Conservation (phyloP, 2,888 invertebrate genomes). For the Dromius quadrimaculatus region DNA sequence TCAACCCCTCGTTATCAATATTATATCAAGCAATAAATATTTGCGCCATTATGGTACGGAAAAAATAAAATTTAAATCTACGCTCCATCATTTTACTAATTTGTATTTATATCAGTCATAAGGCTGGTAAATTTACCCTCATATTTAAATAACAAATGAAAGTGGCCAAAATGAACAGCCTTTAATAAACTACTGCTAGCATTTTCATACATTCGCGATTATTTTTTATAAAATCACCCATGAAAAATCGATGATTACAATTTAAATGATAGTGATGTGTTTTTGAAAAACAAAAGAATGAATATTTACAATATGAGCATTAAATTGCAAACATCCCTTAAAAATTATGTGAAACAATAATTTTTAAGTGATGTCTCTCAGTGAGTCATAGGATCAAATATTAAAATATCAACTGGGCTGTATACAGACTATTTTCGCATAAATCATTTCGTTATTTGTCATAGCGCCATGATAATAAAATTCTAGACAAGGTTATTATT, state of each 20-base stretch:
- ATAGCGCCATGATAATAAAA: slow-evolving; percentile 38
- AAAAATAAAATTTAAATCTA: slow-evolving; percentile 35
- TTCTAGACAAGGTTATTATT: slow-evolving; percentile 38
- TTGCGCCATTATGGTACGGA: slow-evolving; percentile 18
- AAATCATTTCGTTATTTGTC: slow-evolving; percentile 41
- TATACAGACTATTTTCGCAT: slow-evolving; percentile 31
- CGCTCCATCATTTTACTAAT: slow-evolving; percentile 39
- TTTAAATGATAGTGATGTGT: slow-evolving; percentile 37
- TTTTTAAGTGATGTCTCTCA: slow-evolving; percentile 19
- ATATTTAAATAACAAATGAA: slow-evolving; percentile 44
- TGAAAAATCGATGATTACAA: slow-evolving; percentile 27
- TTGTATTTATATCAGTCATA: slow-evolving; percentile 48
- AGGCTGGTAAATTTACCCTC: slow-evolving; percentile 46
- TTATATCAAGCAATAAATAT: slow-evolving; percentile 30
- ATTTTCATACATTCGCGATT: slow-evolving; percentile 39
- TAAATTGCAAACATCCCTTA: slow-evolving; percentile 18
- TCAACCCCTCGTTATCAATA: slow-evolving; percentile 10
- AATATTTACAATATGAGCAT: slow-evolving; percentile 38
- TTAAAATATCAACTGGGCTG: slow-evolving; percentile 32
- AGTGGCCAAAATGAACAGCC: slow-evolving; percentile 37
- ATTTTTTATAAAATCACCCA: slow-evolving; percentile 32
- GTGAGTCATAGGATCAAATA: slow-evolving; percentile 16
- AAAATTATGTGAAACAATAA: not conserved
- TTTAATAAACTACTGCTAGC: slow-evolving; percentile 41
- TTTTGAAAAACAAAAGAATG: slow-evolving; percentile 32